Evolutionary conservation across 2,113 vertebrate species (phyloP), one percentile per base, ranked within the genome.

Genomic region (Oryctolagus cuniculus): DNA sequence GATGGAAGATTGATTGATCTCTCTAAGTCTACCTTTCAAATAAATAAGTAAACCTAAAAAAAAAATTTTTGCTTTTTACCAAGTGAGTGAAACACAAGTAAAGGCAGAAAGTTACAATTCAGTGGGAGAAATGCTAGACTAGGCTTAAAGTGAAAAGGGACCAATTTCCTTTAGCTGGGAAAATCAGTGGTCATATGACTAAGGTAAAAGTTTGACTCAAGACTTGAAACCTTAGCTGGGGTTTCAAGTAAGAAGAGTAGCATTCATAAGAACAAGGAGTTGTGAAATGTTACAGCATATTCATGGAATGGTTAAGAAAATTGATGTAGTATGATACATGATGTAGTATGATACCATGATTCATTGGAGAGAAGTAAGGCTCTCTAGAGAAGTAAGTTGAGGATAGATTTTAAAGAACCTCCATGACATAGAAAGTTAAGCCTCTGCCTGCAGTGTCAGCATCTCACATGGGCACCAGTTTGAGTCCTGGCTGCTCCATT

Each of bases 161-260:
- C 63, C 6, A 44, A 13, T 89, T 89, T 80, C 51, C 31, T 89
- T 86, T 64, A 92, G 31, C 55, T 70, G 8, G 49, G 29, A 82
- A 36, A 89, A 92, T 72, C 91, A 72, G 70, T 9, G 36, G 16
- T 36, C 75, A 83, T 93, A 58, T 90, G 38, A 25, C 84, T 58
- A 80, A 86, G 69, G 66, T 82, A 73, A 92, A 77, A 96, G 24
- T 90, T 82, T 87, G 77, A 92, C 6, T 64, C 29, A 90, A 36
- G 24, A 79, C 66, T 90, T 94, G 31, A 92, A 66, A 77, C 31
- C 11, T 86, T 58, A 73, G 16, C n/a, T 51, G 29, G 29, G 81
- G 38, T 94, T 88, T 74, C 31, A 89, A 74, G 27, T 85, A 78
- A 75, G 51, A 84, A 84, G 31, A 89, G 5, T 17, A 87, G 27